These are phyloP conservation scores for Piaya cayana DNA, from an alignment of 2,113 vertebrate genomes.

Conservation along the genomic window DNA sequence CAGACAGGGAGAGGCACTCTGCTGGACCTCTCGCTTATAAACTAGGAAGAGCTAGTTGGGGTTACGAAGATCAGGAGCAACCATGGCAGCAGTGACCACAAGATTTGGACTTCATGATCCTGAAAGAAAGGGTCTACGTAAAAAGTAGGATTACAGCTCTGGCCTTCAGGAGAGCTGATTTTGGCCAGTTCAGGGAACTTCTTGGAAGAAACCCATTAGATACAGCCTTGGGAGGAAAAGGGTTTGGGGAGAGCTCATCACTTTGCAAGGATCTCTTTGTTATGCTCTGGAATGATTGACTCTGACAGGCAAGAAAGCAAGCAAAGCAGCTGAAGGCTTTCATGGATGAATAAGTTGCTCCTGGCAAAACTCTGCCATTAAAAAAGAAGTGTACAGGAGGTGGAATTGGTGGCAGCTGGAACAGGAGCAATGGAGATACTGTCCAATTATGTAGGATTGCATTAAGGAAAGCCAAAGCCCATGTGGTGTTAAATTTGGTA, in stretches of 20 bases:
- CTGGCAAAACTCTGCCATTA: not conserved
- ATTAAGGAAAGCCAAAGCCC: not conserved
- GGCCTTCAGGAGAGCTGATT: not conserved
- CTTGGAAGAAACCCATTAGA: not conserved
- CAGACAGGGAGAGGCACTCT: not conserved
- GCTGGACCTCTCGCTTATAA: not conserved
- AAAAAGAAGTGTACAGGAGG: not conserved
- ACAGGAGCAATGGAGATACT: not conserved
- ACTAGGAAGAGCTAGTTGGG: not conserved
- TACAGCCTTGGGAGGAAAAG: rapidly evolving
- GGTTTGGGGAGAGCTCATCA: not conserved
- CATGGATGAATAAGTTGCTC: not conserved
- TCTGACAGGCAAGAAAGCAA: not conserved
- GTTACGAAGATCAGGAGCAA: not conserved
- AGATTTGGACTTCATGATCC: not conserved
- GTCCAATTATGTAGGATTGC: not conserved
- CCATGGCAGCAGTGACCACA: not conserved
- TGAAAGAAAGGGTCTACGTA: not conserved
- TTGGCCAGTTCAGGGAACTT: not conserved
- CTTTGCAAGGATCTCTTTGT: not conserved
- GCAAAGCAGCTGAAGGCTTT: not conserved
- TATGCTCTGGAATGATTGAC: not conserved
- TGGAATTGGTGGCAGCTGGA: not conserved
- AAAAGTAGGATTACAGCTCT: not conserved
- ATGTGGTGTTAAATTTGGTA: not conserved